phyloP scores from a whole-genome alignment of 2,888 invertebrate genomes.

The Cataglyphis altisquamis region DNA sequence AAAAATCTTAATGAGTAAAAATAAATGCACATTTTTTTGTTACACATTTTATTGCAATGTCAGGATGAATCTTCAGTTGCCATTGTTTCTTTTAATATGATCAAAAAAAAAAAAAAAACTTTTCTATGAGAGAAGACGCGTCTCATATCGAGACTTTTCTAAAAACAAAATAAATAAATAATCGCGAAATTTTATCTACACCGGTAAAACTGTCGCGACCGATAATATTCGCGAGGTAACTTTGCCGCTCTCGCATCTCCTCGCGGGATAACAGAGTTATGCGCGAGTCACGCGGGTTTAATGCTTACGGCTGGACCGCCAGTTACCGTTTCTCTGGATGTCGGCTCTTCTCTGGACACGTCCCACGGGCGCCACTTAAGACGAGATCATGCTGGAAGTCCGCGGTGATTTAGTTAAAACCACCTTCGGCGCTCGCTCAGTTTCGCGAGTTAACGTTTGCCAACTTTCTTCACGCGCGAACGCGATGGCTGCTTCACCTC shows the following conservation, averaged over 20 bases:
- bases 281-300: conserved; percentile 37
- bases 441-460: conserved; percentile 76
- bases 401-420: conserved; percentile 78
- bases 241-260: background rate
- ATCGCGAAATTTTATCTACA: background rate
- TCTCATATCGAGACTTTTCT: background rate
- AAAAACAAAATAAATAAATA: background rate
- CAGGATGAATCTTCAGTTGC: background rate
- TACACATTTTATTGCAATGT: too few species aligned
- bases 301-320: conserved; percentile 46
- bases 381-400: conserved; percentile 68
- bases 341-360: conserved; percentile 64
- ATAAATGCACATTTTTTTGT: background rate
- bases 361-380: conserved; percentile 72
- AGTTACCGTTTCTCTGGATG: conserved; percentile 67
- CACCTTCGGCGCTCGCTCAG: conserved; percentile 74
- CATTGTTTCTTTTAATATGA: background rate
- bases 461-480: conserved; percentile 74
- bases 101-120: background rate
- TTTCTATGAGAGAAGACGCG: background rate
- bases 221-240: conserved; percentile 5
- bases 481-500: conserved; percentile 45
- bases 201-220: conserved; percentile 25
- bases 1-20: background rate
- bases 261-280: conserved; percentile 13